These are phyloP conservation scores for Oncorhynchus keta DNA, from an alignment of 2,113 vertebrate species.

Conservation along the genomic window DNA sequence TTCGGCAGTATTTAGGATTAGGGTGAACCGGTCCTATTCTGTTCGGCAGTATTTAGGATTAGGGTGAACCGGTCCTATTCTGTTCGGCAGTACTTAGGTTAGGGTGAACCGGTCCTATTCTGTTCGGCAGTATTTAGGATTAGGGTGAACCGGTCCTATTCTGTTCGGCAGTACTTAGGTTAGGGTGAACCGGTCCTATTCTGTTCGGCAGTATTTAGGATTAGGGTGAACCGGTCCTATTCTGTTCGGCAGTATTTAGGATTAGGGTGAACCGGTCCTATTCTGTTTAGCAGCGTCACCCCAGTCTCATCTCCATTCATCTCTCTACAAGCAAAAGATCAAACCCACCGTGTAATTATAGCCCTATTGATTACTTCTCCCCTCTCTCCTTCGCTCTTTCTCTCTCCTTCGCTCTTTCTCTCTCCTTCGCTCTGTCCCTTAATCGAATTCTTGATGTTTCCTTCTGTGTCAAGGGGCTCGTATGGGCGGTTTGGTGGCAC, in stretches of 20 bases:
- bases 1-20: too few relatives aligned
- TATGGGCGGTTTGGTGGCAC: constrained; percentile 59
- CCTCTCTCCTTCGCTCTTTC: constrained; percentile 49
- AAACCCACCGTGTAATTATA: constrained; percentile 67
- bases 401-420: constrained; percentile 49
- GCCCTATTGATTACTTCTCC: not conserved
- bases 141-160: too few relatives aligned
- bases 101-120: too few relatives aligned
- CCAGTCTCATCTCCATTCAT: constrained; percentile 55
- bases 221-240: constrained; percentile 49
- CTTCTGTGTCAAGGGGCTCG: constrained; percentile 51
- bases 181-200: too few relatives aligned
- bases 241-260: not conserved
- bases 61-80: too few relatives aligned
- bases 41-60: too few relatives aligned
- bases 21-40: too few relatives aligned
- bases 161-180: too few relatives aligned
- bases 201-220: too few relatives aligned
- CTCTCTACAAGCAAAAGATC: constrained; percentile 69
- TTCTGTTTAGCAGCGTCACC: constrained; percentile 26
- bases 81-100: too few relatives aligned
- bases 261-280: constrained; percentile 52
- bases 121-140: too few relatives aligned
- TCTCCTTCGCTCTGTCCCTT: constrained; percentile 17
- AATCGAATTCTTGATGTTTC: constrained; percentile 64